Base-by-base conservation (phyloP, 2,113 vertebrate species). In the Tichodroma muraria region DNA sequence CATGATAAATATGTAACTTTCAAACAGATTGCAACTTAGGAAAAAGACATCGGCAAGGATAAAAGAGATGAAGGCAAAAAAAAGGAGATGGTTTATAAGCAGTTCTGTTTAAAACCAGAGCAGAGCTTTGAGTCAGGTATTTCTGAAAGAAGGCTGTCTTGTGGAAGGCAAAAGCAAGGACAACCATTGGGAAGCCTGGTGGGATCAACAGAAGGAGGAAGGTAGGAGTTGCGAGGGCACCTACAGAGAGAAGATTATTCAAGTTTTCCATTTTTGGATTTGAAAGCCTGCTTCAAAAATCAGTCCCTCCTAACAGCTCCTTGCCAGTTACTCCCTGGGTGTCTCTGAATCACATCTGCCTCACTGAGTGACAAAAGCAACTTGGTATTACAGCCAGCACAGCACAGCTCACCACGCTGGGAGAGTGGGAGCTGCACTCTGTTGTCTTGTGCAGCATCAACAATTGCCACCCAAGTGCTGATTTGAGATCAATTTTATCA, bases 341-440 rank as follows among this genome's bases (percentile, higher is more conserved):
- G 88, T 59, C 91, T 93, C 76, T 95, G 94, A 96, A 95, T 96
- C 94, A 96, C 93, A 95, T 80, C 94, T 95, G 91, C 89, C 84
- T 95, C 93, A 75, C 42, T 82, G 61, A 85, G 78, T 72, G 79
- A 95, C 93, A 95, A 91, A 94, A 89, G 88, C 76, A 91, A 80
- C 76, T 75, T 68, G 82, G 80, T 85, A 56, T 83, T 85, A 60
- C 64, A 82, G 75, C 44, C 87, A 90, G 84, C 54, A 42, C 76
- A 83, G 85, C 11, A 2, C 77, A 88, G 89, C 73, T 76, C 73
- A 38, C 70, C 66, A 80, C 5, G 40, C 88, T 93, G 89, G 50
- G 85, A 53, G 61, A 75, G 87, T 70, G 85, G 85, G 91, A 88
- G 82, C 90, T 88, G 92, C 50, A 70, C 31, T 60, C 61, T 33